phyloP scores from a whole-genome alignment of 2,888 invertebrate genomes.

The Nomada goodeniana region DNA sequence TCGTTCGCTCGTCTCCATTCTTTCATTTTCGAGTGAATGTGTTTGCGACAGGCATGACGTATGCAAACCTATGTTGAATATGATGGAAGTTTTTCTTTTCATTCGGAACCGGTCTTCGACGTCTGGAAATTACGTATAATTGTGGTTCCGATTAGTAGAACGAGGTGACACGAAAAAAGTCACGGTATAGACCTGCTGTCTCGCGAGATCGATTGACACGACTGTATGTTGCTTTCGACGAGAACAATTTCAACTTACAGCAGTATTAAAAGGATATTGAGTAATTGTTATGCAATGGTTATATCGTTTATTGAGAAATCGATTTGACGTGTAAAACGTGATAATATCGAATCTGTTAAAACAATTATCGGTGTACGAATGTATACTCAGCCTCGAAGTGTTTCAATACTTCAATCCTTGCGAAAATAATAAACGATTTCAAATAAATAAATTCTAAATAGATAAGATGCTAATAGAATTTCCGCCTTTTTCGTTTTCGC shows the following conservation, averaged over 20 bases:
- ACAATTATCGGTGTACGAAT: neutral
- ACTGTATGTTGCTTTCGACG: neutral
- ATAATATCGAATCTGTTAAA: neutral
- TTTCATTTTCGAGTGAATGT: constrained; percentile 12
- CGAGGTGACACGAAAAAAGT: neutral
- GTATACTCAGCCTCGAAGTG: too few species aligned
- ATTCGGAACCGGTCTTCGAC: constrained; percentile 26
- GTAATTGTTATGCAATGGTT: neutral
- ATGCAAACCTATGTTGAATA: constrained; percentile 43
- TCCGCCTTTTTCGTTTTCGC: too few species aligned
- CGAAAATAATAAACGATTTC: too few species aligned
- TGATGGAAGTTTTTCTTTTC: constrained; percentile 25
- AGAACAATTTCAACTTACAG: neutral
- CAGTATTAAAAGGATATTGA: neutral
- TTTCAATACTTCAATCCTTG: too few species aligned
- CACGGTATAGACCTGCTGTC: neutral
- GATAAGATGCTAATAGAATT: too few species aligned
- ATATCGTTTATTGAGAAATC: neutral
- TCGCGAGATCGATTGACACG: neutral
- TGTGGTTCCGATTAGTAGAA: neutral
- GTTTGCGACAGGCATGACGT: constrained; percentile 30
- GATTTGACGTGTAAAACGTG: neutral
- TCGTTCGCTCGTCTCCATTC: neutral
- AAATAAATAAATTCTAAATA: too few species aligned
- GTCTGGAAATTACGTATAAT: constrained; percentile 24